Base-by-base conservation (phyloP, 1,140 invertebrate species). In the Bombus pyrosoma region DNA sequence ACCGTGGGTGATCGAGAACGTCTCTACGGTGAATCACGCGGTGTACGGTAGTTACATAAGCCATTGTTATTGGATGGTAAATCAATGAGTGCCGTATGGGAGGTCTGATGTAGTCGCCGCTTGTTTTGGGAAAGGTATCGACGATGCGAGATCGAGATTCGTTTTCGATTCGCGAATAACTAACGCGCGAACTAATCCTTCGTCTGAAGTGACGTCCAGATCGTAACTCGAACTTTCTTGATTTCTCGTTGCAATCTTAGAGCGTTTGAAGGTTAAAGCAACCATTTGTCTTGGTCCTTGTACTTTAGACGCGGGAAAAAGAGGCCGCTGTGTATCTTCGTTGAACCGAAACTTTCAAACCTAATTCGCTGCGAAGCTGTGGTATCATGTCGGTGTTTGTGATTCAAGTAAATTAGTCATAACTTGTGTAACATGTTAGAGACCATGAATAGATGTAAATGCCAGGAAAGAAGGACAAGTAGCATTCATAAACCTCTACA, bases 21-120 rank as follows among this genome's bases (percentile, higher is more conserved):
- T 85, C 83, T 85, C 53, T 59, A 57, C 41, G 39, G 39, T 85
- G 83, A 85, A 85, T 85, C 83, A 85, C 83, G 68, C 83, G 53
- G 28, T 80, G 53, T n/a, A 32, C 83, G 83, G 76, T 85, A 85
- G 83, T 85, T 85, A 62, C 68, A 57, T 85, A 85, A 80, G 76
- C 76, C 68, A 85, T 85, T 85, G 83, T 80, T 80, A 62, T 80
- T 71, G 25, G 32, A 80, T 34, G 68, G 68, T 79, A 84, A 79
- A 84, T 72, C 76, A 79, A 79, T 79, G 73, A 75, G 37, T 1
- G 6, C 68, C 39, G 28, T 69, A 83, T 41, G 81, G 81, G 81
- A 83, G 83, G 76, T 79, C 76, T 2, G 41, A 39, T 25, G 39
- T 22, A 37, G 39, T 13, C n/a, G 75, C 57, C 37, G n/a, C 43